A percentile compares a stretch with the other conserved stretches of the same genome.
Evolutionary conservation across 2,113 vertebrate species (phyloP).

Genomic region (Nansenia antarctica): DNA sequence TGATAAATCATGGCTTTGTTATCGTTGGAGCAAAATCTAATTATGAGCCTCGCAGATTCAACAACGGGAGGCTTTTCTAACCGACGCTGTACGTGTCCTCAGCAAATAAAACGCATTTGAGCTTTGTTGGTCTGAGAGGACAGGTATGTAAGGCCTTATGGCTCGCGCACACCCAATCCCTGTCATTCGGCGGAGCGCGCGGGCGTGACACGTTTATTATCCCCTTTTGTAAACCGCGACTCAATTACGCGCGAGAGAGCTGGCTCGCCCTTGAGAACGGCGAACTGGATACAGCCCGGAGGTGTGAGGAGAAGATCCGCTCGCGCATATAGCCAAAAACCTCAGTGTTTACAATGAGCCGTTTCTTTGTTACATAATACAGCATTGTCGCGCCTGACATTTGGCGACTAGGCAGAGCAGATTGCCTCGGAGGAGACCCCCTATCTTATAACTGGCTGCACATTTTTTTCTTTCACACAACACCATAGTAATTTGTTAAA

Average conservation of each 20-base stretch:
- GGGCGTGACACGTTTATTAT: conserved; percentile 39
- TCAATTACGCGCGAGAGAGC: conserved; percentile 50
- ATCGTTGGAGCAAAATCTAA: too few relatives aligned
- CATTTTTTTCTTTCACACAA: background rate
- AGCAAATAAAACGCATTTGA: background rate
- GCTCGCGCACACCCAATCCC: background rate
- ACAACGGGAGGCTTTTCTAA: too few relatives aligned
- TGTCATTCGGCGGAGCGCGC: conserved; percentile 21
- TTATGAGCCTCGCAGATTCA: too few relatives aligned
- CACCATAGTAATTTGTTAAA: background rate
- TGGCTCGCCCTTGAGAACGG: conserved; percentile 38
- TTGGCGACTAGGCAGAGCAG: conserved; percentile 36
- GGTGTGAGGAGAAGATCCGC: conserved; percentile 57
- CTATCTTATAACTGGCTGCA: background rate
- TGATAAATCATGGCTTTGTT: too few relatives aligned
- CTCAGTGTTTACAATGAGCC: conserved; percentile 47
- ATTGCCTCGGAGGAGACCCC: background rate
- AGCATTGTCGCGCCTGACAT: conserved; percentile 52
- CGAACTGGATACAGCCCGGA: conserved; percentile 53
- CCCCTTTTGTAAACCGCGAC: conserved; percentile 57
- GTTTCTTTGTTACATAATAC: conserved; percentile 56
- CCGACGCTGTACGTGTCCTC: too few relatives aligned
- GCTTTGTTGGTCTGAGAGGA: background rate
- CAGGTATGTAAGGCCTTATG: background rate
- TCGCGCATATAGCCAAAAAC: conserved; percentile 43